phyloP scores from a whole-genome alignment of 2,888 invertebrate genomes.

The Athalia cordata region DNA sequence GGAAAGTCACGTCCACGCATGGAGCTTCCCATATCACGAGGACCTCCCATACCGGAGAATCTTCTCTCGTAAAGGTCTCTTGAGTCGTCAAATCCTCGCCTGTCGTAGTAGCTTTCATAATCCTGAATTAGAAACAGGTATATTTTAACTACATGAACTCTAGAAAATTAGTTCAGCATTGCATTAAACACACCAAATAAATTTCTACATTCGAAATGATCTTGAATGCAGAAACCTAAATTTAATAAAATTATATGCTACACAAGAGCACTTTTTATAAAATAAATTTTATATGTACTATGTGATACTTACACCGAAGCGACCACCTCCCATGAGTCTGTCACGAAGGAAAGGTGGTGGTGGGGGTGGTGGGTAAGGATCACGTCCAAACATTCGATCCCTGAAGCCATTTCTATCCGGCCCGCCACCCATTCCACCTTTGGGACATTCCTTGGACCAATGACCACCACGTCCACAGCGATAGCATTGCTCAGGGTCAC shows the following conservation, averaged over 20 bases:
- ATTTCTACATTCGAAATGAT: too few species aligned
- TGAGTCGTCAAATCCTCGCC: constrained; percentile 86
- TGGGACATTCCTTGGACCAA: constrained; percentile 97
- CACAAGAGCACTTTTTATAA: too few species aligned
- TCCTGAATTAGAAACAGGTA: constrained; percentile 74
- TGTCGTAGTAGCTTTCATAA: constrained; percentile 89
- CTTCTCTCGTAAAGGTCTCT: constrained; percentile 89
- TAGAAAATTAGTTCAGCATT: neutral
- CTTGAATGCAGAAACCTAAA: too few species aligned
- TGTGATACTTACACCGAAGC: constrained; percentile 68
- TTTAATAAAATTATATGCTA: neutral
- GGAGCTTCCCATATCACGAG: constrained; percentile 74
- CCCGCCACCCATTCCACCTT: constrained; percentile 79
- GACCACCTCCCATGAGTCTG: constrained; percentile 89
- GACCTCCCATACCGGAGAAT: constrained; percentile 79
- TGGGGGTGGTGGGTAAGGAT: constrained; percentile 93
- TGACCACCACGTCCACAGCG: constrained; percentile 96
- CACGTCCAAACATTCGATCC: constrained; percentile 91
- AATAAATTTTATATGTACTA: neutral
- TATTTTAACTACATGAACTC: too few species aligned
- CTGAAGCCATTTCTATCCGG: constrained; percentile 88
- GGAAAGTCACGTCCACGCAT: constrained; percentile 79
- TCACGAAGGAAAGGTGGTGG: constrained; percentile 93
- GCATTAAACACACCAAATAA: neutral
- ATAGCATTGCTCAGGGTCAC: constrained; percentile 97